Evolutionary conservation across 1,140 invertebrate genomes (phyloP), one percentile per base, ranked within the genome.

Genomic region (Meteorus sp.): DNA sequence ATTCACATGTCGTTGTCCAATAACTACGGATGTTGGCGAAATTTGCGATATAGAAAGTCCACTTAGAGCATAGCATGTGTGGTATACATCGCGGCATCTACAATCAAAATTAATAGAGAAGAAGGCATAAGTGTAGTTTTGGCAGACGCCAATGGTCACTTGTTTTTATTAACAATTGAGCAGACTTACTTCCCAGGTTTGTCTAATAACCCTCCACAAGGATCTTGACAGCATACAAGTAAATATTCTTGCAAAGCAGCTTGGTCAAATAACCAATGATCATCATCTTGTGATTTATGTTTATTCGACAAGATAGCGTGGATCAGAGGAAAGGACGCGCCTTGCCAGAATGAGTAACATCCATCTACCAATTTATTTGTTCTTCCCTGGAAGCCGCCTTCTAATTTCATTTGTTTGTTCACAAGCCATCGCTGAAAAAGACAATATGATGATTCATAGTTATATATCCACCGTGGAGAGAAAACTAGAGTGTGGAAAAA

Each of bases 301-400:
- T 82, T 71, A 55, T 76, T 76, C 9, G 71, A 68, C 22, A 90
- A 73, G 37, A 85, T 79, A 31, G 82, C 79, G 62, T 89, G 84
- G 5, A 93, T 84, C 23, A 88, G 81, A 33, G 94, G 92, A 75
- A 98, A 94, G 31, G 88, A 85, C 25, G 90, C 95, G 22, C 94
- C 95, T 81, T 97, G 94, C 97, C 97, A 99, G 82, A 98, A 99
- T 2, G 94, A 97, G 76, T 99, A 99, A 80, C 97, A 99, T 5
- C 92, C 91, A 83, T 99, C 97, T 1, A 99, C 97, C 52, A 99
- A 79, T 83, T 99, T 99, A 78, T 99, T 99, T 3, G 97, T 98
- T 69, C 97, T 83, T 1, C 95, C 95, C 83, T 93, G 91, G 71
- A 97, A 97, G 17, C 94, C 94, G 13, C 94, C 95, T 79, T 97